Conservation (phyloP, 2,113 vertebrate genomes). For the Coracopsis vasa region DNA sequence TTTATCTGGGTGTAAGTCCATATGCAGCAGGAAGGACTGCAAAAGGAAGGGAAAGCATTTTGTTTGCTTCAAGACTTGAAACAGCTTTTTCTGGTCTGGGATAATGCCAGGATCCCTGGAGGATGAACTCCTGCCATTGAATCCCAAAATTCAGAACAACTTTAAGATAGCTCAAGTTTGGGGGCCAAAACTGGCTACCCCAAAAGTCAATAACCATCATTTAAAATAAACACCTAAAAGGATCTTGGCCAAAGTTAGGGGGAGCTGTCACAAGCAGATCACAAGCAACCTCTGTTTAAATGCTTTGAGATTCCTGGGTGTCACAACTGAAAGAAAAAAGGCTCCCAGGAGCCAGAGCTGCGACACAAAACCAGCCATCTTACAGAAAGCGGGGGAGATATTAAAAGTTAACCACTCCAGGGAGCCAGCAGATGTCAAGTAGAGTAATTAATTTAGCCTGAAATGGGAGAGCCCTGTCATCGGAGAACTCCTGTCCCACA, state of each 20-base stretch:
- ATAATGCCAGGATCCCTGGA: not conserved
- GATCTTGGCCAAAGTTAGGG: not conserved
- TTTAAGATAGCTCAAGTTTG: not conserved
- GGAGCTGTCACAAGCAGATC: not conserved
- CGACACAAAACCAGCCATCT: not conserved
- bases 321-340: not conserved
- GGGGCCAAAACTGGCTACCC: not conserved
- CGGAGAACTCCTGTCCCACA: not conserved
- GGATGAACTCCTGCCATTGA: not conserved
- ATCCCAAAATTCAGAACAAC: not conserved
- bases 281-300: not conserved
- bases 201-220: not conserved
- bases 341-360: not conserved
- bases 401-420: constrained; percentile 9
- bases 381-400: not conserved
- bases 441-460: constrained; percentile 4
- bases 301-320: not conserved
- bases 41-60: not conserved
- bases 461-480: constrained; percentile 20
- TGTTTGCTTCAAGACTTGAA: not conserved
- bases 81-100: not conserved
- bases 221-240: not conserved
- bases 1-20: not conserved
- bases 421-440: constrained; percentile 27
- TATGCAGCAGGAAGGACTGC: not conserved